These are phyloP conservation scores for Drosophila sulfurigaster DNA, from an alignment of 1,140 invertebrate species.

Conservation along the genomic window DNA sequence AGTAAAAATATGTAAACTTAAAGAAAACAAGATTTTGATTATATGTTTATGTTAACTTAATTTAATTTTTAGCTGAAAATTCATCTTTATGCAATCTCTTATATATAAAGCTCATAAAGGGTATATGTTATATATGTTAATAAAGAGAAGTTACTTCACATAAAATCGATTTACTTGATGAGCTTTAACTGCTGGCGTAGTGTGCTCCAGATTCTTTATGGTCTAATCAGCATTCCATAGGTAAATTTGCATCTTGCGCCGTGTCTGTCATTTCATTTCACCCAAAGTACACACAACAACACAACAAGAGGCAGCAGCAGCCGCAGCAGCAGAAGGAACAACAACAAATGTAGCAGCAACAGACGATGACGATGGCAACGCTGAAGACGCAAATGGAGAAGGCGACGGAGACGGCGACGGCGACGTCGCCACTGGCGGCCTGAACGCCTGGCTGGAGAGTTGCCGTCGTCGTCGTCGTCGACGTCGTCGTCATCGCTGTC, in stretches of 20 bases:
- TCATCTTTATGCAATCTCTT: too few species aligned
- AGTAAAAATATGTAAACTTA: too few species aligned
- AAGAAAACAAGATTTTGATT: too few species aligned
- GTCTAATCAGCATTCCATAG: constrained; percentile 72
- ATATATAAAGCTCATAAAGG: too few species aligned
- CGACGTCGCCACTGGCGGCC: constrained; percentile 68
- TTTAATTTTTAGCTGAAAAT: too few species aligned
- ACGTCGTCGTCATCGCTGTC: constrained; percentile 30
- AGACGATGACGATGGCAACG: constrained; percentile 52
- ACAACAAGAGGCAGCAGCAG: constrained; percentile 29
- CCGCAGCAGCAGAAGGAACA: constrained; percentile 52
- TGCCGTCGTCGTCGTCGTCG: constrained; percentile 28
- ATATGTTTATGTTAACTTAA: too few species aligned
- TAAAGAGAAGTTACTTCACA: background rate
- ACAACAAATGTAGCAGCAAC: constrained; percentile 34
- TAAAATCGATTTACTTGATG: background rate
- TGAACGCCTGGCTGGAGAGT: constrained; percentile 64
- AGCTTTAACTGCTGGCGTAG: constrained; percentile 22
- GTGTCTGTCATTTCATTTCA: constrained; percentile 82
- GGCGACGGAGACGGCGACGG: constrained; percentile 37
- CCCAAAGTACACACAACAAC: constrained; percentile 71
- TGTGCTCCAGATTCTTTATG: constrained; percentile 28
- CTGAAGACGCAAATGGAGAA: constrained; percentile 32
- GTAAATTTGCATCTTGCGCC: constrained; percentile 80
- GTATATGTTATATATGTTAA: too few species aligned